A percentile compares a stretch with the other conserved stretches of the same genome.
These are phyloP conservation scores for Spinus pinus DNA, from an alignment of 2,797 vertebrate genomes.

Conservation along the genomic window DNA sequence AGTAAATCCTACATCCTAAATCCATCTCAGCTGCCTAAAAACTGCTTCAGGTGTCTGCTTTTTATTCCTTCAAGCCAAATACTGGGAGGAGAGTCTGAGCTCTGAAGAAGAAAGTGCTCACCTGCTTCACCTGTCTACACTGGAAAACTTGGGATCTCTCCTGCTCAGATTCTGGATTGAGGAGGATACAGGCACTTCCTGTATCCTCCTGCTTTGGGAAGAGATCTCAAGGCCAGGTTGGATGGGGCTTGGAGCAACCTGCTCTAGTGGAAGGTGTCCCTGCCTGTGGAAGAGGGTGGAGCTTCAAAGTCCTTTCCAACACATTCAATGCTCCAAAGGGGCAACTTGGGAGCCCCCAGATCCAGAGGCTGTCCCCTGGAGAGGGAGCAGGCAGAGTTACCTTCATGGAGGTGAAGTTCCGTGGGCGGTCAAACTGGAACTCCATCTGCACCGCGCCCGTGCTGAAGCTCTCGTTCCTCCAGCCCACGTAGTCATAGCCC, in stretches of 20 bases:
- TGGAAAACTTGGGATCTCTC: not conserved
- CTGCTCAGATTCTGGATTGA: not conserved
- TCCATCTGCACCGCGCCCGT: conserved; percentile 90
- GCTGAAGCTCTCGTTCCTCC: conserved; percentile 90
- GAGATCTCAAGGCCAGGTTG: not conserved
- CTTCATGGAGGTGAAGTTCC: conserved; percentile 99
- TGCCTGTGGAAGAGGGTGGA: not conserved
- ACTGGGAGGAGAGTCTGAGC: not conserved
- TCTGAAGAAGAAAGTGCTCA: not conserved
- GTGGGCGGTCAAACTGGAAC: conserved; percentile 93
- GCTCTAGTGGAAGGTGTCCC: not conserved
- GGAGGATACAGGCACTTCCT: not conserved
- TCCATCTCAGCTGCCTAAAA: not conserved
- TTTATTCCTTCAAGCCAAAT: not conserved
- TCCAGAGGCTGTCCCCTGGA: not conserved
- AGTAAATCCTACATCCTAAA: not conserved
- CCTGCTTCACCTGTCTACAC: not conserved
- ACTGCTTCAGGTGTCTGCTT: not conserved
- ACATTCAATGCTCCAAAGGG: not conserved
- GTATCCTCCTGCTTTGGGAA: not conserved
- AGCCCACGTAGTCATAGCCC: conserved; percentile 96
- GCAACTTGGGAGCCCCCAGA: not conserved
- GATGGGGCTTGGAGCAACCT: not conserved
- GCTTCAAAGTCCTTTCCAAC: not conserved
- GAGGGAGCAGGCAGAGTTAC: conserved; percentile 55